phyloP scores from a whole-genome alignment of 2,888 invertebrate species.

The Cistogaster globosa region DNA sequence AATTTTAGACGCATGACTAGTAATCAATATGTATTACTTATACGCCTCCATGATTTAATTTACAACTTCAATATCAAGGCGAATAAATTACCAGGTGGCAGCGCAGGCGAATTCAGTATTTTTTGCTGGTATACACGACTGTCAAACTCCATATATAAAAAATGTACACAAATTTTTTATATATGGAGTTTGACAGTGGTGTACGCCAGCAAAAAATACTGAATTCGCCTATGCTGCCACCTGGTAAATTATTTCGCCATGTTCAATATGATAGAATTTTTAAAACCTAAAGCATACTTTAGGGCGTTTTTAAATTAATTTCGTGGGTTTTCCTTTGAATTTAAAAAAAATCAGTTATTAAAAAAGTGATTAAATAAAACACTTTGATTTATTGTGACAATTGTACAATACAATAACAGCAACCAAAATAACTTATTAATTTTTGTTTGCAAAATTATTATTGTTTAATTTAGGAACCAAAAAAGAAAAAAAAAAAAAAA shows the following conservation, averaged over 20 bases:
- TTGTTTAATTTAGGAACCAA: background rate
- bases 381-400: conserved; percentile 14
- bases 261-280: background rate
- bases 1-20: background rate
- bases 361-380: conserved; percentile 59
- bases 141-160: too few species aligned
- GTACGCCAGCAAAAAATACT: too few species aligned
- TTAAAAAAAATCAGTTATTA: background rate
- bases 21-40: background rate
- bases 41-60: background rate
- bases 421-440: conserved; percentile 52
- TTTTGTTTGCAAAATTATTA: conserved; percentile 37
- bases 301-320: background rate
- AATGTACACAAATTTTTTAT: too few species aligned
- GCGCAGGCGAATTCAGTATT: too few species aligned
- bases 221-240: too few species aligned
- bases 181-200: too few species aligned
- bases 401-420: background rate
- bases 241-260: too few species aligned
- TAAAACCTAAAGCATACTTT: conserved; percentile 13
- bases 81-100: too few species aligned
- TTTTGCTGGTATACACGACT: too few species aligned
- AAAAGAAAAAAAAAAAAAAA: conserved; percentile 1
- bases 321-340: background rate
- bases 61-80: background rate